Conservation (phyloP, 2,113 vertebrate genomes). For the Oreocharis arfaki region DNA sequence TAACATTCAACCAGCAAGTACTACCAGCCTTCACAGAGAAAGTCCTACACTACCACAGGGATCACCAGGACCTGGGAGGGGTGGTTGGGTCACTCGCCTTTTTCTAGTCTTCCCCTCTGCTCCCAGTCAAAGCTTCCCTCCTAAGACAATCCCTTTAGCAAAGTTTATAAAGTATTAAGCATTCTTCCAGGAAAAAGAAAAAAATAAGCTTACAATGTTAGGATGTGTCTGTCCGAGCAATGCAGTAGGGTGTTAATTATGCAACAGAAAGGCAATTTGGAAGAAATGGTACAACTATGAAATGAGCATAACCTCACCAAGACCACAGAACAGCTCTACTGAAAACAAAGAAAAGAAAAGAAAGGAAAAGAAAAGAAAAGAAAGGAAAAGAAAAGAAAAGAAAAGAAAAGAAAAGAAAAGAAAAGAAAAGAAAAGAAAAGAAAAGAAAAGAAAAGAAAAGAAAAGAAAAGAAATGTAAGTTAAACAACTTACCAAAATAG, state of each 20-base stretch:
- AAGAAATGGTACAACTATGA: neutral
- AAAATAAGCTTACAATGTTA: neutral
- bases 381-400: neutral
- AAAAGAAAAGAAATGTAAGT: neutral
- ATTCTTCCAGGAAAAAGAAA: neutral
- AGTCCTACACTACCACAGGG: neutral
- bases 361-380: no score
- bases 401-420: neutral
- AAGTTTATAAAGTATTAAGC: neutral
- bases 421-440: neutral
- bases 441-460: neutral
- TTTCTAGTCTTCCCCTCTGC: neutral
- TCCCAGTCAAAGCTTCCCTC: neutral
- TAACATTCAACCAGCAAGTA: neutral
- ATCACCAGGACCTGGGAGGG: neutral
- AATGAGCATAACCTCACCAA: neutral
- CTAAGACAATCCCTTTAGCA: neutral
- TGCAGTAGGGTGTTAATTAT: neutral
- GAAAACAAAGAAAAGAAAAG: no score
- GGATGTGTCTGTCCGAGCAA: rapidly evolving
- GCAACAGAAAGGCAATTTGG: neutral
- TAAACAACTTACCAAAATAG: no score
- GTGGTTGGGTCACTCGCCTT: neutral
- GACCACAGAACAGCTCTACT: neutral
- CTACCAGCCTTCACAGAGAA: neutral